Base-by-base conservation (phyloP, 92 coral and sea anemone genomes). In the Virgularia gustaviana region DNA sequence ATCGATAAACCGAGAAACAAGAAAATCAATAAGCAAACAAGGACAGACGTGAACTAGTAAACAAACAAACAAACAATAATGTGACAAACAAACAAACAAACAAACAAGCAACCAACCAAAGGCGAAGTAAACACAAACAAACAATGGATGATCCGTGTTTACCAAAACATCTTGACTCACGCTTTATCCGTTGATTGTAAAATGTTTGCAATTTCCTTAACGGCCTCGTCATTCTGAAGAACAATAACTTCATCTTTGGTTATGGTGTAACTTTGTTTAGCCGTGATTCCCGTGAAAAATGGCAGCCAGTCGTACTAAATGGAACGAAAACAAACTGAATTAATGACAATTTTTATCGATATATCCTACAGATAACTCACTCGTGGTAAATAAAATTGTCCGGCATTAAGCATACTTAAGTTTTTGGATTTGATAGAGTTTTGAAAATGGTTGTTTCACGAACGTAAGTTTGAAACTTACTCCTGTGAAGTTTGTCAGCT, bases 251-350 rank as follows among this genome's bases (percentile, higher is more conserved):
- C 75, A 51, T 68, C 31, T 31, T 32, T 49, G 1, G 75, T 12
- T 54, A 68, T 30, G 6, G 47, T 49, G 24, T 49, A 68, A 9
- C 6, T 68, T 68, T 68, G 75, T 11, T 68, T 49, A 16, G 62
- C 75, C 19, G 75, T 32, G 16, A 68, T 2, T 49, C 5, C 75
- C 44, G 61, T 49, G 9, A 68, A 34, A 49, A 68, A 68, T 38
- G 41, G n/a, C 28, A 44, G 19, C 75, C 75, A 68, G 31, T 68
- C 75, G 51, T 25, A 68, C 75, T 68, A 29, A 18, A 49, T 30
- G 8, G 34, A 49, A 44, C 20, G 22, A 15, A 52, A 52, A 12
- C 28, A 4, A 39, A 30, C 12, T 28, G 12, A 16, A 47, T 30
- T 43, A 13, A 4, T 3, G 31, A 66, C 8, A 45, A 24, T 16